phyloP scores from a whole-genome alignment of 2,797 vertebrate species.

The Clamator glandarius region DNA sequence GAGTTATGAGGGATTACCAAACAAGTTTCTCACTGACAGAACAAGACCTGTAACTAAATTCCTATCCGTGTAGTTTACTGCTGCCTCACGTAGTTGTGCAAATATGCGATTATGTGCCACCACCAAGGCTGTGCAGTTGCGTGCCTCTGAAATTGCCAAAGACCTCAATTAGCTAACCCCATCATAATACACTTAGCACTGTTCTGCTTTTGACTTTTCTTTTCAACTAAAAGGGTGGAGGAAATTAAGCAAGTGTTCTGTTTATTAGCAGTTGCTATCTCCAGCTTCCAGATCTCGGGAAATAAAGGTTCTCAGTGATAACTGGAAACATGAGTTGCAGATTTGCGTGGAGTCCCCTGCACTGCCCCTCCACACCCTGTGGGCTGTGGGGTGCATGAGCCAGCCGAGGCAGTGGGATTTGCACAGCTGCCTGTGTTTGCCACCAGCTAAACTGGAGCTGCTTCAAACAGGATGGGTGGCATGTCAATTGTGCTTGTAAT shows the following conservation, averaged over 20 bases:
- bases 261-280: neutral
- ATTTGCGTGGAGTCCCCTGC: neutral
- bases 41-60: neutral
- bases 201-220: conserved; percentile 27
- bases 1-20: neutral
- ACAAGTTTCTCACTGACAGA: neutral
- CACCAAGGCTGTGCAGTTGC: neutral
- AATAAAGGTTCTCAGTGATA: neutral
- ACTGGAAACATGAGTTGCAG: neutral
- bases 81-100: neutral
- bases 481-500: neutral
- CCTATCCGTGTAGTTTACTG: neutral
- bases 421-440: fast-evolving
- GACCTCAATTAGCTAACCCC: conserved; percentile 35
- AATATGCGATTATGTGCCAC: neutral
- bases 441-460: neutral
- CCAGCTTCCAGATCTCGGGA: neutral
- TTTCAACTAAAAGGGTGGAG: conserved; percentile 15
- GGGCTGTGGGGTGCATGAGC: neutral
- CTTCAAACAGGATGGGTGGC: neutral
- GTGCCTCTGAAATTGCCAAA: conserved; percentile 12
- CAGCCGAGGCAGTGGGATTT: neutral
- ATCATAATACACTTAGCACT: neutral
- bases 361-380: fast-evolving
- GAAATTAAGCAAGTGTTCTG: neutral